Evolutionary conservation across 2,888 invertebrate species (phyloP).

Genomic region (Lacanobia oleracea): DNA sequence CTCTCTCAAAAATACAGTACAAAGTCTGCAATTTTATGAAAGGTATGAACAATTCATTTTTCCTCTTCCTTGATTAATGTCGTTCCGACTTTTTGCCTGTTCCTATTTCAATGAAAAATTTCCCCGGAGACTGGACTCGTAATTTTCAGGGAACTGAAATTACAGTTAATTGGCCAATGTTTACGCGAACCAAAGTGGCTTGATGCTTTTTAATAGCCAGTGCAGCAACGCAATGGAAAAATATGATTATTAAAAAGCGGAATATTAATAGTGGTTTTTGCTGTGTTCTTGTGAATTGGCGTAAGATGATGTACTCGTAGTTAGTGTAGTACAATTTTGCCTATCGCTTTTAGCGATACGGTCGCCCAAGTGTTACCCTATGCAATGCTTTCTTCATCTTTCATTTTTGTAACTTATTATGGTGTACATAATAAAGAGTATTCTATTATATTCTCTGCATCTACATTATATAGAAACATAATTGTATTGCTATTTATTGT

Average conservation of each 20-base stretch:
- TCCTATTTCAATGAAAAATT: constrained; percentile 87
- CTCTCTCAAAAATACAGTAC: constrained; percentile 1
- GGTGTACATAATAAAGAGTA: no score
- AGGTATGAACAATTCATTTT: constrained; percentile 62
- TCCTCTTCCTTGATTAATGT: constrained; percentile 82
- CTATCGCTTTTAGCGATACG: no score
- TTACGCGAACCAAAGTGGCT: constrained; percentile 64
- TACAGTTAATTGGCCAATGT: constrained; percentile 77
- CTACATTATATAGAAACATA: no score
- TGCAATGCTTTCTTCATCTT: no score
- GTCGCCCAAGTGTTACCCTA: no score
- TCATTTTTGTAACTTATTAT: no score
- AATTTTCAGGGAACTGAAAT: constrained; percentile 77
- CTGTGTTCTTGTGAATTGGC: neutral
- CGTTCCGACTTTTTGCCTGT: constrained; percentile 76
- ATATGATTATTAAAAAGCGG: constrained; percentile 36
- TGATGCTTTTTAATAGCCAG: constrained; percentile 53
- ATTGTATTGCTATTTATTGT: no score
- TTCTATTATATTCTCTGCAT: no score
- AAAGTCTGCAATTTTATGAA: constrained; percentile 26
- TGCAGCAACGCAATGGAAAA: constrained; percentile 28
- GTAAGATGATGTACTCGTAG: neutral
- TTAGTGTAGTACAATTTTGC: no score
- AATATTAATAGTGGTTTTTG: constrained; percentile 12
- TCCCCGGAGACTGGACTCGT: constrained; percentile 80